Evolutionary conservation across 2,888 invertebrate species (phyloP).

Genomic region (Anticlea derivata): DNA sequence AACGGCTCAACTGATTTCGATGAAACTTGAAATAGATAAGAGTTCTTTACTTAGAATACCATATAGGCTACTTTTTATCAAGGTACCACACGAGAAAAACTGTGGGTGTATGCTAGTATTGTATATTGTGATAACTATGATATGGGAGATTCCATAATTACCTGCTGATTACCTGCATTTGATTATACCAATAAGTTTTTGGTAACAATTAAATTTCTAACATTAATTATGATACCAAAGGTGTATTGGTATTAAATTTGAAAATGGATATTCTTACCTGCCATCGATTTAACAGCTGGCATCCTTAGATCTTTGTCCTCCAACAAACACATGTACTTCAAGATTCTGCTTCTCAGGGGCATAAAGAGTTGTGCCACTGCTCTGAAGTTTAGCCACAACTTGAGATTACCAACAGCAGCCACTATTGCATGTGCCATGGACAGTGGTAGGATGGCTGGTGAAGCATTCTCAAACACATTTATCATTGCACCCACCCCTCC

Average conservation of each 20-base stretch:
- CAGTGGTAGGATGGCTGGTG: slow-evolving; percentile 90
- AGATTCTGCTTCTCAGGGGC: slow-evolving; percentile 92
- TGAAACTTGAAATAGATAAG: too few relatives aligned
- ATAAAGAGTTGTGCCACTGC: slow-evolving; percentile 95
- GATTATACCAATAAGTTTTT: too few relatives aligned
- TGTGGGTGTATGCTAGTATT: too few relatives aligned
- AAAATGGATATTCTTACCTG: slow-evolving; percentile 84
- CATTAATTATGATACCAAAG: too few relatives aligned
- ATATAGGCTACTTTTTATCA: too few relatives aligned
- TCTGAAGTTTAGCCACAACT: slow-evolving; percentile 96
- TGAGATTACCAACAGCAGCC: slow-evolving; percentile 95
- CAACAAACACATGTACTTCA: slow-evolving; percentile 96
- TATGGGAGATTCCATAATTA: too few relatives aligned
- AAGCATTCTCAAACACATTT: slow-evolving; percentile 91
- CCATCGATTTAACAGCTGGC: slow-evolving; percentile 95
- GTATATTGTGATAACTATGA: too few relatives aligned
- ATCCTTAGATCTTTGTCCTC: slow-evolving; percentile 95
- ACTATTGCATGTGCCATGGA: slow-evolving; percentile 96
- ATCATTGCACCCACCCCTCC: slow-evolving; percentile 95
- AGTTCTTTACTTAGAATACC: too few relatives aligned
- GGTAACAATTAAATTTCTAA: neutral
- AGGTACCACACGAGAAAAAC: too few relatives aligned
- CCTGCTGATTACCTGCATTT: too few relatives aligned
- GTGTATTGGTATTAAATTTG: neutral
- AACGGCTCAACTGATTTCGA: too few relatives aligned